These are phyloP conservation scores for Cristatella mucedo DNA, from an alignment of 2,888 invertebrate genomes.

Conservation along the genomic window DNA sequence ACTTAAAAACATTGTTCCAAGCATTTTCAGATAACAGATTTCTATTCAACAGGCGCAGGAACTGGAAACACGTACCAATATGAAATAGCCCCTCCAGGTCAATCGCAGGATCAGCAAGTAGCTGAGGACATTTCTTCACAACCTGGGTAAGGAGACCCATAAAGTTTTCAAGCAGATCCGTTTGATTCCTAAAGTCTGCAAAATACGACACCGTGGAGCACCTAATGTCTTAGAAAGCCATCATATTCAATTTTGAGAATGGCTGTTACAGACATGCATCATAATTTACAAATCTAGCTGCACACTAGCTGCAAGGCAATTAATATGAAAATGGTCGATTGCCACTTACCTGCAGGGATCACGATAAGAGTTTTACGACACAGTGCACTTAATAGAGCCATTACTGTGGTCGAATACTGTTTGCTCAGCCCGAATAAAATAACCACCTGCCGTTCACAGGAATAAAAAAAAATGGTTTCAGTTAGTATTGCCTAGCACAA, in stretches of 20 bases:
- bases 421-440: too few relatives aligned
- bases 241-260: too few relatives aligned
- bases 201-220: constrained; percentile 9
- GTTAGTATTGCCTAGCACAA: too few relatives aligned
- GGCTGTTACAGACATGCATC: too few relatives aligned
- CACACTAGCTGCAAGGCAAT: too few relatives aligned
- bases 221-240: too few relatives aligned
- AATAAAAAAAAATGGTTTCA: too few relatives aligned
- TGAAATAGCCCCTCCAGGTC: constrained; percentile 44
- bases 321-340: too few relatives aligned
- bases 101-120: constrained; percentile 34
- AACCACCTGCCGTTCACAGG: too few relatives aligned
- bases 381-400: constrained; percentile 34
- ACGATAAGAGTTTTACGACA: constrained; percentile 23
- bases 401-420: too few relatives aligned
- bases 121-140: constrained; percentile 49
- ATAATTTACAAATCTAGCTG: too few relatives aligned
- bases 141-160: constrained; percentile 48
- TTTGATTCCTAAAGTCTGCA: constrained; percentile 44
- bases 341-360: constrained; percentile 20
- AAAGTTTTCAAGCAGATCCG: constrained; percentile 56
- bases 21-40: background rate
- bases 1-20: background rate
- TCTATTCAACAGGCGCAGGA: background rate
- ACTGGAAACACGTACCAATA: constrained; percentile 30